Evolutionary conservation across 2,797 vertebrate genomes (phyloP).

Genomic region (Nothura maculosa): DNA sequence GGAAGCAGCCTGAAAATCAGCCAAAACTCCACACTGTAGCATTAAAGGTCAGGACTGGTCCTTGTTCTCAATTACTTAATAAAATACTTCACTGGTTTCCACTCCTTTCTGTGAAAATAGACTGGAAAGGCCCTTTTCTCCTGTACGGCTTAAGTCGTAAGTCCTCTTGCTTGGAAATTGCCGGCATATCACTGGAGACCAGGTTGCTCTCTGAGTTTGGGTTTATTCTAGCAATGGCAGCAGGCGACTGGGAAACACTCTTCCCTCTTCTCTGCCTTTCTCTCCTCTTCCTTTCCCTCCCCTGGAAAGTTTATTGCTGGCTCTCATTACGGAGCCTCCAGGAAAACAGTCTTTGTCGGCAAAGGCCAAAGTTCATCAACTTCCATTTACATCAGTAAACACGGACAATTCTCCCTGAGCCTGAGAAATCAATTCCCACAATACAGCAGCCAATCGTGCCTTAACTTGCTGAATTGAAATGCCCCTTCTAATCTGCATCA

Average conservation of each 20-base stretch:
- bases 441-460: constrained; percentile 16
- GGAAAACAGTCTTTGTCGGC: constrained; percentile 42
- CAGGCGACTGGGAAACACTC: not conserved
- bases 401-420: constrained; percentile 30
- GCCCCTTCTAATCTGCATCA: constrained; percentile 56
- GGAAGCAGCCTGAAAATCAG: not conserved
- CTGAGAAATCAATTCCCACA: constrained; percentile 58
- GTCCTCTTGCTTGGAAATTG: not conserved
- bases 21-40: not conserved
- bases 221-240: not conserved
- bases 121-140: not conserved
- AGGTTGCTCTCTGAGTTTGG: not conserved
- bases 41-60: constrained; percentile 2
- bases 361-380: constrained; percentile 72
- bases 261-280: not conserved
- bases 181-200: not conserved
- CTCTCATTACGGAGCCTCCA: not conserved
- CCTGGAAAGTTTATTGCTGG: not conserved
- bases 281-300: not conserved
- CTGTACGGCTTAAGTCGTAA: not conserved
- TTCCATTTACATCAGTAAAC: constrained; percentile 65
- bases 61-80: constrained; percentile 33
- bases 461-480: constrained; percentile 48
- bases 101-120: not conserved
- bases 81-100: constrained; percentile 29